A percentile compares a stretch with the other conserved stretches of the same genome.
phyloP scores from a whole-genome alignment of 2,797 vertebrate species.

The Oreochromis grahami region DNA sequence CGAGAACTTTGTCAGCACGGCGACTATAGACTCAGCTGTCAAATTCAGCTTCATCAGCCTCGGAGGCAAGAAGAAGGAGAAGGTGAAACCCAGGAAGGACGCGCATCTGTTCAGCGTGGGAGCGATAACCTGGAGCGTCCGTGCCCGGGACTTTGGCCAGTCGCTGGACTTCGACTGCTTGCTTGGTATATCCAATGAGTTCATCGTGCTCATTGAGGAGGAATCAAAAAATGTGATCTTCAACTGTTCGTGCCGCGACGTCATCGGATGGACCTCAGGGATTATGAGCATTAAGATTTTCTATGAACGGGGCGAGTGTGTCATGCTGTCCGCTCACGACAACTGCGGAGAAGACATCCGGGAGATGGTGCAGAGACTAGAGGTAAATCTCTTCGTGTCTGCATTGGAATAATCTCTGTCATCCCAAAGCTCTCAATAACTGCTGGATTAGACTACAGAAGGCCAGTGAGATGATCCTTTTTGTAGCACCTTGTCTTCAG shows the following conservation, averaged over 20 bases:
- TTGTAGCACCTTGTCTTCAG: background rate
- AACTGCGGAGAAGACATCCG: conserved; percentile 87
- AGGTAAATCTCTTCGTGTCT: conserved; percentile 76
- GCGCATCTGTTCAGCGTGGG: conserved; percentile 89
- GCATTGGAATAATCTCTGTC: background rate
- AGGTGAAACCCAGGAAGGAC: conserved; percentile 87
- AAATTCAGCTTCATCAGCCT: conserved; percentile 98
- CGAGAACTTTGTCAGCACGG: conserved; percentile 93
- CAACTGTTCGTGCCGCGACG: conserved; percentile 96
- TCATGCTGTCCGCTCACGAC: conserved; percentile 89
- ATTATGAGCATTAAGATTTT: conserved; percentile 93
- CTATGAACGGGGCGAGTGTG: conserved; percentile 94
- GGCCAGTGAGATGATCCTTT: background rate
- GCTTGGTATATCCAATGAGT: conserved; percentile 94
- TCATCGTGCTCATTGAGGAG: conserved; percentile 93
- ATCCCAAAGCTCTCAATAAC: background rate
- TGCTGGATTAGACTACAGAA: background rate
- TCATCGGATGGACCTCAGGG: conserved; percentile 97
- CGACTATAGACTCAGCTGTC: conserved; percentile 88
- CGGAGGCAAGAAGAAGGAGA: conserved; percentile 95
- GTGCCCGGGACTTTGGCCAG: conserved; percentile 90
- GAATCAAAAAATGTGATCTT: conserved; percentile 95
- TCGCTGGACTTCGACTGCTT: conserved; percentile 88
- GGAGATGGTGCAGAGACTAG: conserved; percentile 91
- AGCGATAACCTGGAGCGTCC: conserved; percentile 91